phyloP scores from a whole-genome alignment of 2,113 vertebrate genomes.

The Rafetus swinhoei region DNA sequence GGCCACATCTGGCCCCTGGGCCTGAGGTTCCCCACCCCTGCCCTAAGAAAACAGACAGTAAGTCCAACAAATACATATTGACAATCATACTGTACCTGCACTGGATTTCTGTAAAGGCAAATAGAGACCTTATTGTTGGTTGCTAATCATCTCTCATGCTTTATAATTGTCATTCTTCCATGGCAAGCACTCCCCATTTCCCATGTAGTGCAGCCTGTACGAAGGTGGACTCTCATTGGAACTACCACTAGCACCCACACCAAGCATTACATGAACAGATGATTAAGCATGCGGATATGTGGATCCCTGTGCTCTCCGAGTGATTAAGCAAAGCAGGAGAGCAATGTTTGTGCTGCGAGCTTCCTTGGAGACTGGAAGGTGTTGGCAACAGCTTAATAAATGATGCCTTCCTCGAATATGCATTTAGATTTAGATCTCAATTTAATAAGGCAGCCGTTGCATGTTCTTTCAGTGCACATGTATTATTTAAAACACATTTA shows the following conservation, averaged over 20 bases:
- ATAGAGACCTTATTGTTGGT: not conserved
- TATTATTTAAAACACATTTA: conserved; percentile 70
- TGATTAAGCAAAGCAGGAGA: not conserved
- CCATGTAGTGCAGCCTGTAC: fast-evolving
- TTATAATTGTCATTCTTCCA: not conserved
- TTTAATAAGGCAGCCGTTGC: conserved; percentile 46
- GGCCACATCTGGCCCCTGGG: too few relatives aligned
- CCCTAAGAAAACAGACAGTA: not conserved
- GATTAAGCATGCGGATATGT: fast-evolving
- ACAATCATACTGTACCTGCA: not conserved
- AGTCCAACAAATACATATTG: fast-evolving
- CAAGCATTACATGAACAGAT: fast-evolving
- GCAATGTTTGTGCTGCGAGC: not conserved
- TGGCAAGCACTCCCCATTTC: not conserved
- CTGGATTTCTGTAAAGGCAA: not conserved
- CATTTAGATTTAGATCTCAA: conserved; percentile 53
- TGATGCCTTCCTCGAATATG: conserved; percentile 1
- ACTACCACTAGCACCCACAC: fast-evolving
- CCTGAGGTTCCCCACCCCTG: too few relatives aligned
- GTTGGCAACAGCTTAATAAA: conserved; percentile 23
- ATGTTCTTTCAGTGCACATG: conserved; percentile 57
- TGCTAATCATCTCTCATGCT: not conserved
- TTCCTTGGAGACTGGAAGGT: not conserved
- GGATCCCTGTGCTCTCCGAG: not conserved
- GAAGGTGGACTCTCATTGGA: not conserved